Evolutionary conservation across 2,113 vertebrate genomes (phyloP).

Genomic region (Columba livia): DNA sequence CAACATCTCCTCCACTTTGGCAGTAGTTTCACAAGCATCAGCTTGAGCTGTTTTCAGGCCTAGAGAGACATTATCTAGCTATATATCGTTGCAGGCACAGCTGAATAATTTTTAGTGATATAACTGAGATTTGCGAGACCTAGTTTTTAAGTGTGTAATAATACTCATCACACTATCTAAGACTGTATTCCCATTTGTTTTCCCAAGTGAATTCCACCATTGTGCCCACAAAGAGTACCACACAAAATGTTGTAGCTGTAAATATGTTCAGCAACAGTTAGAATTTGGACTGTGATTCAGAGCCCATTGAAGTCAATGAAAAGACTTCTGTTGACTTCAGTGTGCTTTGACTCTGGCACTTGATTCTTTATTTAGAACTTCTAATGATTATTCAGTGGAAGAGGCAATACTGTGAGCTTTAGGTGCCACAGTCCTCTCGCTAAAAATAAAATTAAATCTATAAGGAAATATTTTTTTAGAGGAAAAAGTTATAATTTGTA

Average conservation of each 20-base stretch:
- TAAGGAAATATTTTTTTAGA: neutral
- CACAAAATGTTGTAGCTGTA: constrained; percentile 35
- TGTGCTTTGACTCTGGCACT: constrained; percentile 38
- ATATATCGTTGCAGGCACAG: neutral
- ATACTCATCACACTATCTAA: neutral
- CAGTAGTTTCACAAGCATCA: constrained; percentile 2
- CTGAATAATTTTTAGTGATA: neutral
- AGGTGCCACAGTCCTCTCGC: neutral
- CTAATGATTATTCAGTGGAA: constrained; percentile 34
- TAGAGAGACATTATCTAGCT: neutral
- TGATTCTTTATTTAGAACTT: constrained; percentile 46
- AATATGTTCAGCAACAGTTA: constrained; percentile 34
- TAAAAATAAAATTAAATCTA: constrained; percentile 22
- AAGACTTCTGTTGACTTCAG: constrained; percentile 38
- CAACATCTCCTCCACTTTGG: neutral
- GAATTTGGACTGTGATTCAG: constrained; percentile 42
- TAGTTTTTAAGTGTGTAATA: neutral
- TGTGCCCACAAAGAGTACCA: neutral
- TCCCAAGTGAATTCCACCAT: neutral
- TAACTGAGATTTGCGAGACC: neutral
- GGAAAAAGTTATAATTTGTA: neutral
- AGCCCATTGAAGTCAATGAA: constrained; percentile 40
- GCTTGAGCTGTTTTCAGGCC: neutral
- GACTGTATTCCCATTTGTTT: constrained; percentile 9
- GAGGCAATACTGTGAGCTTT: neutral